Base-by-base conservation (phyloP, 1,140 invertebrate genomes). In the Acromyrmex heyeri region DNA sequence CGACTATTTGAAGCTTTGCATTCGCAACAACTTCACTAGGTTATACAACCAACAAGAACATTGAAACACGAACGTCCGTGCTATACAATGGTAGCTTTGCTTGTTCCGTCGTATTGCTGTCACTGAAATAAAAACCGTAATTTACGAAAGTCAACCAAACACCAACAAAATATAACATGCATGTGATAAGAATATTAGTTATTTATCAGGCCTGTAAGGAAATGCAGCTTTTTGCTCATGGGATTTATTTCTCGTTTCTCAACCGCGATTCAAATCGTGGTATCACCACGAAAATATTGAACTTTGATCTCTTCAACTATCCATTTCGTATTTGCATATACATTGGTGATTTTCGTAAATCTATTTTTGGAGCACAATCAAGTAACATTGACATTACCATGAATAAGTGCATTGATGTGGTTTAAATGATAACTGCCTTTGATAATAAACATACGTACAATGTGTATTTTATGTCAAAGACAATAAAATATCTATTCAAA, bases 211-310 rank as follows among this genome's bases (percentile, higher is more conserved):
- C 24, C n/a, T 62, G 2, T n/a, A 34, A n/a, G 7, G 24, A 83
- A 6, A 48, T 6, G 14, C 2, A 69, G 64, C 34, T 57, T 59
- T 81, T 21, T 21, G 53, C 16, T 70, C 30, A 59, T 44, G 21
- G 50, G 50, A 81, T 81, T 81, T 81, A 70, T 70, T 70, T 81
- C 30, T 48, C 64, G 69, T 81, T 81, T 81, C 65, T 21, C n/a
- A 70, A 70, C 21, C 48, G 34, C 53, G 16, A 57, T 21, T 70
- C 53, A 27, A 27, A 69, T 81, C 10, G 30, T 55, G 67, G 1
- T 30, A 34, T 34, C 30, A 30, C 7, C 21, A 21, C 65, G 6
- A 70, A 69, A 79, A 55, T 14, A 21, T 38, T 55, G n/a, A 79
- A 79, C 50, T 21, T 38, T 27, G 21, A 50, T 27, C 77, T 27